Percentiles rank a stretch among this genome's conserved stretches.
These are phyloP conservation scores for Pedionomus torquatus DNA, from an alignment of 2,113 vertebrate genomes.

Conservation along the genomic window DNA sequence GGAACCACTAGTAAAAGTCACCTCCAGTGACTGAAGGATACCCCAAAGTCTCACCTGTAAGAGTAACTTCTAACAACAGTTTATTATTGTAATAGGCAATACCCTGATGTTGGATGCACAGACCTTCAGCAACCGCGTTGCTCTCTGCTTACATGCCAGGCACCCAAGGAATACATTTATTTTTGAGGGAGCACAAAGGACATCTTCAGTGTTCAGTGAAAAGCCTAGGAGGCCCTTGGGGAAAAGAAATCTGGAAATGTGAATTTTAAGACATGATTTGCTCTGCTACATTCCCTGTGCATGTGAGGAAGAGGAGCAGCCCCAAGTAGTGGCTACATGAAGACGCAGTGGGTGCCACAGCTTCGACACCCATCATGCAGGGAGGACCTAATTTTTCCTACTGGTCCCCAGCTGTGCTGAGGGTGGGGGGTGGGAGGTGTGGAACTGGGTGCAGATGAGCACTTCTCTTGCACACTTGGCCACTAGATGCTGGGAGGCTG, in stretches of 20 bases:
- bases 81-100: neutral
- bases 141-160: neutral
- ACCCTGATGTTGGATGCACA: neutral
- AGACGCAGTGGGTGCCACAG: fast-evolving
- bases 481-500: neutral
- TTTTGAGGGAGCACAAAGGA: fast-evolving
- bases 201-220: neutral
- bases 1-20: fast-evolving
- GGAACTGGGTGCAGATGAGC: neutral
- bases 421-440: fast-evolving
- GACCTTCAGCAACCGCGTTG: neutral
- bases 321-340: fast-evolving
- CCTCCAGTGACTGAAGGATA: fast-evolving
- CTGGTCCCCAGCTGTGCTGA: neutral
- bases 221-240: neutral
- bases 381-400: neutral
- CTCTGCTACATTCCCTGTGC: fast-evolving
- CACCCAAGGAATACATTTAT: neutral
- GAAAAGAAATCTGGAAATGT: neutral
- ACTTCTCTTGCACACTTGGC: neutral
- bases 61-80: neutral
- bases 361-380: too few relatives aligned
- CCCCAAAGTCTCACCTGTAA: neutral
- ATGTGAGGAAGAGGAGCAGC: neutral
- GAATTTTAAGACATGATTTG: neutral